A percentile compares a stretch with the other conserved stretches of the same genome.
Conservation (phyloP, 2,888 invertebrate genomes). For the Onthophagus sagittarius region DNA sequence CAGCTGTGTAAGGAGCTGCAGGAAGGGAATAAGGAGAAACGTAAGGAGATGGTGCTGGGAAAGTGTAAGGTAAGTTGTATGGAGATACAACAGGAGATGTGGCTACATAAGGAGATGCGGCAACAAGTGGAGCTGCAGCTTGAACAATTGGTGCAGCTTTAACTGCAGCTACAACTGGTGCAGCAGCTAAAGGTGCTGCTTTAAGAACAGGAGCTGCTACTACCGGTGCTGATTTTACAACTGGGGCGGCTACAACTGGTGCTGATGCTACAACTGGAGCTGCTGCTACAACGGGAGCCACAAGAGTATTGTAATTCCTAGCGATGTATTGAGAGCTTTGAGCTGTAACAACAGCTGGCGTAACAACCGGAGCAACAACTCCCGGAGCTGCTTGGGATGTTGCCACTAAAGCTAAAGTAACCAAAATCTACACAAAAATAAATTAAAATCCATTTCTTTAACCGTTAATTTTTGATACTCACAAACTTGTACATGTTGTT, state of each 20-base stretch:
- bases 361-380: slow-evolving; percentile 35
- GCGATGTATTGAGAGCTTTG: slow-evolving; percentile 63
- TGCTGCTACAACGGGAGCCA: slow-evolving; percentile 42
- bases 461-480: slow-evolving; percentile 1
- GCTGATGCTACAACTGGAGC: slow-evolving; percentile 46
- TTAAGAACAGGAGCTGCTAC: slow-evolving; percentile 32
- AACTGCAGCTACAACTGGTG: slow-evolving; percentile 25
- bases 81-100: slow-evolving; percentile 21
- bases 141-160: slow-evolving; percentile 33
- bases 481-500: slow-evolving; percentile 23
- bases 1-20: background rate
- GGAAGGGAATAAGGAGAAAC: background rate
- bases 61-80: slow-evolving; percentile 20
- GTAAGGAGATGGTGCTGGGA: background rate
- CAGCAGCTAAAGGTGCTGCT: slow-evolving; percentile 41
- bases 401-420: slow-evolving; percentile 17
- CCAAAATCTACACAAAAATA: background rate
- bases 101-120: slow-evolving; percentile 32
- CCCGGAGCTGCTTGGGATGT: slow-evolving; percentile 34
- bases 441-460: background rate
- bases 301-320: slow-evolving; percentile 59
- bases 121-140: slow-evolving; percentile 27
- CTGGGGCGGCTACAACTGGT: slow-evolving; percentile 37
- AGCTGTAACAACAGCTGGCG: slow-evolving; percentile 55
- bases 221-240: slow-evolving; percentile 40